Percentiles rank a stretch among this genome's conserved stretches.
These are phyloP conservation scores for Dufourea novaeangliae DNA, from an alignment of 1,140 invertebrate species.

Conservation along the genomic window DNA sequence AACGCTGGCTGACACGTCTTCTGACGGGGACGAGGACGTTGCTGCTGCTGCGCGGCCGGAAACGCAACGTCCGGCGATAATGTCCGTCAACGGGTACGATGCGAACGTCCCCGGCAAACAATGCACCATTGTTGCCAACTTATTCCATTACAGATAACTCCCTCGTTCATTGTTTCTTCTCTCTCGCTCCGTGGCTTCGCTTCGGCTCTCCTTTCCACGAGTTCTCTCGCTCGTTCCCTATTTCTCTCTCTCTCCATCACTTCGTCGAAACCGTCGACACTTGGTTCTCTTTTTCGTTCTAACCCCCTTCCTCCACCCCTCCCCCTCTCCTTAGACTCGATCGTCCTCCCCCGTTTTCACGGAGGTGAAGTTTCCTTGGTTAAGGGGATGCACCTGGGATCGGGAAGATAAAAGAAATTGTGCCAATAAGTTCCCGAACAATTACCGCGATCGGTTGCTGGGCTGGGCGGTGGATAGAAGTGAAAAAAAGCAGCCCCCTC, in stretches of 20 bases:
- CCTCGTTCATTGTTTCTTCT: constrained; percentile 76
- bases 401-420: constrained; percentile 63
- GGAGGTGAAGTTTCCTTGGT: not conserved
- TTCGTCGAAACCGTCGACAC: too few relatives aligned
- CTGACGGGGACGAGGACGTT: constrained; percentile 67
- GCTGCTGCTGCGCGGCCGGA: constrained; percentile 72
- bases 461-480: not conserved
- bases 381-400: constrained; percentile 60
- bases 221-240: constrained; percentile 7
- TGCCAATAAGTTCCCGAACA: constrained; percentile 63
- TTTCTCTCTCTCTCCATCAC: constrained; percentile 3
- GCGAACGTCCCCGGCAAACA: constrained; percentile 78
- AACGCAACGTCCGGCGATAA: constrained; percentile 81
- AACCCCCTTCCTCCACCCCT: not conserved
- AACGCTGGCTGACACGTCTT: constrained; percentile 64
- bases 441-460: constrained; percentile 59
- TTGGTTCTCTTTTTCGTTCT: not conserved
- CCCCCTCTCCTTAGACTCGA: not conserved
- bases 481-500: constrained; percentile 13
- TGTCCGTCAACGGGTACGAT: constrained; percentile 80
- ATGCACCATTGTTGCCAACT: constrained; percentile 82
- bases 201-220: constrained; percentile 27
- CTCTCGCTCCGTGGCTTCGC: constrained; percentile 56
- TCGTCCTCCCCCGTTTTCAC: not conserved
- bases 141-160: constrained; percentile 83